A percentile compares a stretch with the other conserved stretches of the same genome.
These are phyloP conservation scores for Capreolus pygargus DNA, from an alignment of 2,113 vertebrate species.

Conservation along the genomic window DNA sequence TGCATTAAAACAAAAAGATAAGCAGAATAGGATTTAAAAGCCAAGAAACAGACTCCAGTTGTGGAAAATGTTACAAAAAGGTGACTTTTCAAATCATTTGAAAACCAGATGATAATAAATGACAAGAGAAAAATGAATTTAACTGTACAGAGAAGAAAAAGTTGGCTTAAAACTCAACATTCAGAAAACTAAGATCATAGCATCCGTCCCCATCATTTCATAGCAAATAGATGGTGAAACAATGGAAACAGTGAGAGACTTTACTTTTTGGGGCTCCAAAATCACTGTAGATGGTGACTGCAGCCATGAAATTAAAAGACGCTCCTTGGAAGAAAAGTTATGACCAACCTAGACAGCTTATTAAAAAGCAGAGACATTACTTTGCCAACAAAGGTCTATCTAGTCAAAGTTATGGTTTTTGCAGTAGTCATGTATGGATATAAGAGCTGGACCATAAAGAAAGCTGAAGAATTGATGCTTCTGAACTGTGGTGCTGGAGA, in stretches of 20 bases:
- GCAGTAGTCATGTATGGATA: not conserved
- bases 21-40: not conserved
- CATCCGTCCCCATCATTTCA: not conserved
- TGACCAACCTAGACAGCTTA: not conserved
- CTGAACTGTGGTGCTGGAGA: not conserved
- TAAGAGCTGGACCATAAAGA: not conserved
- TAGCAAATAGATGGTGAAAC: not conserved
- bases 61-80: not conserved
- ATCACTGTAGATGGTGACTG: not conserved
- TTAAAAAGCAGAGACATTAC: not conserved
- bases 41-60: not conserved
- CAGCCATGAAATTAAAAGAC: not conserved
- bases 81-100: not conserved
- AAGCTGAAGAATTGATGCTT: not conserved
- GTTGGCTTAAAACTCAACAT: not conserved
- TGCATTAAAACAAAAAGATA: not conserved
- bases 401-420: not conserved
- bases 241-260: not conserved
- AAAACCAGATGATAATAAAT: not conserved
- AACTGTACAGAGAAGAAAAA: not conserved
- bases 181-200: not conserved
- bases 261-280: not conserved
- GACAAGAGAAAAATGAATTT: slow-evolving; percentile 1
- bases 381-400: not conserved
- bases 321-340: not conserved